A percentile compares a stretch with the other conserved stretches of the same genome.
Conservation (phyloP, 2,113 vertebrate genomes). For the Upupa epops region DNA sequence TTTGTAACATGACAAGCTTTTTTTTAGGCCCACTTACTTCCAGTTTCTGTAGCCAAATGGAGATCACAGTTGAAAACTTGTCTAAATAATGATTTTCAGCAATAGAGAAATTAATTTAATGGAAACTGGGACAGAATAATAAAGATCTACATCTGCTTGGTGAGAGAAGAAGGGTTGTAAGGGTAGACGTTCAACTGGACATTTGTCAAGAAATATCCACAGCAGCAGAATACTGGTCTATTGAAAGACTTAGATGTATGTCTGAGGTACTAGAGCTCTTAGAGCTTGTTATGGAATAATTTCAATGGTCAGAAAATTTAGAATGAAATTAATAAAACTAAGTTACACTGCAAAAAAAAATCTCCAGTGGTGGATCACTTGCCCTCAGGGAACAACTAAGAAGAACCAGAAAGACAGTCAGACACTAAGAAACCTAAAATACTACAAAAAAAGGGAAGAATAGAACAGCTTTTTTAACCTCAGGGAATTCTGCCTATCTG, state of each 20-base stretch:
- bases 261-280: background rate
- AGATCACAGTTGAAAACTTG: background rate
- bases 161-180: background rate
- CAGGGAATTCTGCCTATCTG: background rate
- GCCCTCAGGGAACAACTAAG: background rate
- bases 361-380: background rate
- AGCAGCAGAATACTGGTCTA: background rate
- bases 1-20: background rate
- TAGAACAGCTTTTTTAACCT: background rate
- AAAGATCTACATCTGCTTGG: too few relatives aligned
- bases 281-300: background rate
- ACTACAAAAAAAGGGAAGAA: background rate
- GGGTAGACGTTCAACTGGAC: background rate
- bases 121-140: background rate
- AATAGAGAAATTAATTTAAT: background rate
- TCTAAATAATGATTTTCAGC: background rate
- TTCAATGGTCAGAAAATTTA: background rate
- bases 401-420: background rate
- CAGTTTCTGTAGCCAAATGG: background rate
- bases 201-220: background rate
- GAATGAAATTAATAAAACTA: background rate
- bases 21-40: background rate
- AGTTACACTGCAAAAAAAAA: background rate
- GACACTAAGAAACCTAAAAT: background rate
- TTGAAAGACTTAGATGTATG: background rate